Conservation (phyloP, 2,797 vertebrate genomes). For the Lepidocolaptes lacrymiger region DNA sequence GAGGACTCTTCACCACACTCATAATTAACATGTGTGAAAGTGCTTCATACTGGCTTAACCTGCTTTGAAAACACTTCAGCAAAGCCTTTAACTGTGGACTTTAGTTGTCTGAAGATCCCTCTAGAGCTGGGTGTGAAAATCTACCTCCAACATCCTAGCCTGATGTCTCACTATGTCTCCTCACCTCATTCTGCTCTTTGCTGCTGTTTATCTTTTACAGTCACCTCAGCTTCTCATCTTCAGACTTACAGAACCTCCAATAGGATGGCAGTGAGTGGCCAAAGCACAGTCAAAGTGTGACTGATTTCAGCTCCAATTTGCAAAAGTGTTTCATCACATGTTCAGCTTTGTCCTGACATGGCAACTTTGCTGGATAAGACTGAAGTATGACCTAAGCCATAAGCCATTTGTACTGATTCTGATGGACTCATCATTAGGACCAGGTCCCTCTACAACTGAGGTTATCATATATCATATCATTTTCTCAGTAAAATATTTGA, state of each 20-base stretch:
- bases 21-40: rapidly evolving
- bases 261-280: background rate
- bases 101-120: background rate
- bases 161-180: background rate
- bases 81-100: background rate
- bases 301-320: background rate
- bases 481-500: background rate
- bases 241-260: background rate
- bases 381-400: background rate
- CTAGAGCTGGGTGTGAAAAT: background rate
- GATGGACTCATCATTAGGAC: background rate
- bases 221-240: background rate
- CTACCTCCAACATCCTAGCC: rapidly evolving
- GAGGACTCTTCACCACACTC: background rate
- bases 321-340: background rate
- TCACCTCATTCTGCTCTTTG: background rate
- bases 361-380: background rate
- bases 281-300: background rate
- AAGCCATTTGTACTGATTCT: background rate
- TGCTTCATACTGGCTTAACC: background rate
- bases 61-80: background rate
- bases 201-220: background rate
- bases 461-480: background rate
- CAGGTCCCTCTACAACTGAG: background rate
- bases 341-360: background rate